phyloP scores from a whole-genome alignment of 2,888 invertebrate species.

The Eulithis testata region DNA sequence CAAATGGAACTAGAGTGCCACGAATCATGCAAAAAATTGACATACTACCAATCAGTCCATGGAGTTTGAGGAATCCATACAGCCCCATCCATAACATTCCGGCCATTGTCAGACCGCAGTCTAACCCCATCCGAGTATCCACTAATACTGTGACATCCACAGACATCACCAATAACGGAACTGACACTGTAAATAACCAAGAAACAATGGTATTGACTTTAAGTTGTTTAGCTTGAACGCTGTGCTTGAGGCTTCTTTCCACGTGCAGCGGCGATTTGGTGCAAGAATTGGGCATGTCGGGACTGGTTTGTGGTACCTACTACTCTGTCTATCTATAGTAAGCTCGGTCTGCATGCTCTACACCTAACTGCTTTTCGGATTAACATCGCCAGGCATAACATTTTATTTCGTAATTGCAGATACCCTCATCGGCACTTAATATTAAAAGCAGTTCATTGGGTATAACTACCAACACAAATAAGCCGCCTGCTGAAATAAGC shows the following conservation, averaged over 20 bases:
- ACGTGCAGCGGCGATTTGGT: slow-evolving; percentile 54
- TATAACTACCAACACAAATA: slow-evolving; percentile 76
- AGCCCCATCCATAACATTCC: slow-evolving; percentile 85
- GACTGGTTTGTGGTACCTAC: slow-evolving; percentile 40
- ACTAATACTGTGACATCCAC: slow-evolving; percentile 87
- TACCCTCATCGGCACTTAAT: slow-evolving; percentile 81
- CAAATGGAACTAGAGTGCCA: slow-evolving; percentile 91
- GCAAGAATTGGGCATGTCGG: slow-evolving; percentile 50
- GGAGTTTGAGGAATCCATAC: slow-evolving; percentile 84
- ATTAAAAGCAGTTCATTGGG: slow-evolving; percentile 80
- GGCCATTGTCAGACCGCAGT: slow-evolving; percentile 83
- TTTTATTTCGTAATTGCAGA: slow-evolving; percentile 82
- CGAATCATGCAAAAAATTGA: slow-evolving; percentile 85
- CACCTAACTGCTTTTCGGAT: slow-evolving; percentile 60
- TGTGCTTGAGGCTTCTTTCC: slow-evolving; percentile 74
- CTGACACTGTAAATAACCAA: slow-evolving; percentile 84
- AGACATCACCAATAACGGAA: slow-evolving; percentile 85
- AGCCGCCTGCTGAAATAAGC: slow-evolving; percentile 78
- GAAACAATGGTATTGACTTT: slow-evolving; percentile 82
- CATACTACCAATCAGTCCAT: slow-evolving; percentile 85
- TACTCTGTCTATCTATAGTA: slow-evolving; percentile 47
- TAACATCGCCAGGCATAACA: slow-evolving; percentile 72
- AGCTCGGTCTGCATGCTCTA: slow-evolving; percentile 71
- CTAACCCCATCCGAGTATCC: slow-evolving; percentile 86
- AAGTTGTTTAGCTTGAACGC: slow-evolving; percentile 80